These are phyloP conservation scores for Papilio glaucus DNA, from an alignment of 1,140 invertebrate genomes.

Conservation along the genomic window DNA sequence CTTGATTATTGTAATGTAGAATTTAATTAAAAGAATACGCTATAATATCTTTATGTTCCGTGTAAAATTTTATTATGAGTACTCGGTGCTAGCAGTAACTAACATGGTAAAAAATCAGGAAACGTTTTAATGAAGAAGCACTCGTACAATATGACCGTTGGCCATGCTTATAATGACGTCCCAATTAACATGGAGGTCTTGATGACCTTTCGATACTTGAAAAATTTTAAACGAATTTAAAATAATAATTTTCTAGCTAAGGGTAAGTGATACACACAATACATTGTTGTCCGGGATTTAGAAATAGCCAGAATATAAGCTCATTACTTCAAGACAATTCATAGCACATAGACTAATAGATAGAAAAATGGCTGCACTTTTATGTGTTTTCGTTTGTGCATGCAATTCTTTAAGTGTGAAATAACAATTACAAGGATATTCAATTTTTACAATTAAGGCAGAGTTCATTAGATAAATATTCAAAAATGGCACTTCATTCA, in stretches of 20 bases:
- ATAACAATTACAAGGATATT: no score
- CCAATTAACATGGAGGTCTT: slow-evolving; percentile 44
- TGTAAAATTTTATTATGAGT: slow-evolving; percentile 1
- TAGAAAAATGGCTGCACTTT: no score
- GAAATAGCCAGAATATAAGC: no score
- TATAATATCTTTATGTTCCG: background rate
- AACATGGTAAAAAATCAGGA: slow-evolving; percentile 52
- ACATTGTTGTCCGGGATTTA: no score
- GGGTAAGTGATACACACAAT: background rate
- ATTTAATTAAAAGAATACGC: background rate
- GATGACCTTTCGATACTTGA: no score
- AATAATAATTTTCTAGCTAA: background rate
- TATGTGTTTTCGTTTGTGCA: no score
- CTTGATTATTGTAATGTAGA: background rate
- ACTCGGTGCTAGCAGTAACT: slow-evolving; percentile 36
- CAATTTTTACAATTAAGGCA: no score
- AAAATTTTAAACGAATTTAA: background rate
- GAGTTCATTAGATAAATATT: no score
- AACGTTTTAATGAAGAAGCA: slow-evolving; percentile 60
- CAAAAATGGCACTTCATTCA: no score
- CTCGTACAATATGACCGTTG: slow-evolving; percentile 61
- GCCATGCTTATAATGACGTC: slow-evolving; percentile 52
- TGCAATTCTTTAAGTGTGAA: no score
- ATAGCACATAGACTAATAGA: no score
- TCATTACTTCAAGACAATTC: no score